These are phyloP conservation scores for Lampris megalopsis DNA, from an alignment of 2,113 vertebrate genomes.

Conservation along the genomic window DNA sequence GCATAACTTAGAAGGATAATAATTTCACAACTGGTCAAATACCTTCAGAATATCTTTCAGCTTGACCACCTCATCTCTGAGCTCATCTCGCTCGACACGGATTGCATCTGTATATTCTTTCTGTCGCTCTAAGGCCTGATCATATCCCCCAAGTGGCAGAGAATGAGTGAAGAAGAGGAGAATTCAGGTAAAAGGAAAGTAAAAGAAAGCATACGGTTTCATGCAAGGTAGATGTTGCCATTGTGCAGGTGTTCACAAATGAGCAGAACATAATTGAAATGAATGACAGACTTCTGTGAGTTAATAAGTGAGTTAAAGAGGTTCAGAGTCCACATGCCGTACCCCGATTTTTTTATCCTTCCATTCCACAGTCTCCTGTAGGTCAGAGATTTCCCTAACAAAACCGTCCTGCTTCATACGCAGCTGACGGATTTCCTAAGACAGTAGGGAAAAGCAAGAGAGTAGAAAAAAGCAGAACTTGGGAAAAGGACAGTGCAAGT, in stretches of 20 bases:
- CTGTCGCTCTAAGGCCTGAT: slow-evolving; percentile 97
- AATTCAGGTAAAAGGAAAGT: slow-evolving; percentile 26
- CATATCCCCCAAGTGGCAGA: slow-evolving; percentile 37
- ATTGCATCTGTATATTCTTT: slow-evolving; percentile 97
- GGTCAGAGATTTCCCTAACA: slow-evolving; percentile 83
- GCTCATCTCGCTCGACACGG: slow-evolving; percentile 93
- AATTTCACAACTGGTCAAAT: slow-evolving; percentile 50
- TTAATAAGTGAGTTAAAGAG: neutral
- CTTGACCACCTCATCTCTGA: slow-evolving; percentile 92
- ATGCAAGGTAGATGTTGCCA: slow-evolving; percentile 36
- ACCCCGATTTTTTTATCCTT: slow-evolving; percentile 90
- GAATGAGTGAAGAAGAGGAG: slow-evolving; percentile 14
- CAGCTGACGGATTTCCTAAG: slow-evolving; percentile 94
- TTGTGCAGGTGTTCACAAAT: neutral
- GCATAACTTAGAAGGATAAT: neutral
- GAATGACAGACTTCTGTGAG: neutral
- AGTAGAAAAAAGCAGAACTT: slow-evolving; percentile 42
- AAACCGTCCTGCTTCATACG: slow-evolving; percentile 89
- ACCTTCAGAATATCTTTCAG: slow-evolving; percentile 96
- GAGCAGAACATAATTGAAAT: neutral
- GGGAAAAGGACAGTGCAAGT: slow-evolving; percentile 22
- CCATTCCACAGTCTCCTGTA: slow-evolving; percentile 85
- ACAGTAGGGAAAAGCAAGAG: slow-evolving; percentile 32
- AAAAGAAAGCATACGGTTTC: slow-evolving; percentile 35
- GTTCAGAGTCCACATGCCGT: slow-evolving; percentile 70